Percentiles rank a stretch among this genome's conserved stretches.
Evolutionary conservation across 2,113 vertebrate genomes (phyloP).

Genomic region (Dromaius novaehollandiae): DNA sequence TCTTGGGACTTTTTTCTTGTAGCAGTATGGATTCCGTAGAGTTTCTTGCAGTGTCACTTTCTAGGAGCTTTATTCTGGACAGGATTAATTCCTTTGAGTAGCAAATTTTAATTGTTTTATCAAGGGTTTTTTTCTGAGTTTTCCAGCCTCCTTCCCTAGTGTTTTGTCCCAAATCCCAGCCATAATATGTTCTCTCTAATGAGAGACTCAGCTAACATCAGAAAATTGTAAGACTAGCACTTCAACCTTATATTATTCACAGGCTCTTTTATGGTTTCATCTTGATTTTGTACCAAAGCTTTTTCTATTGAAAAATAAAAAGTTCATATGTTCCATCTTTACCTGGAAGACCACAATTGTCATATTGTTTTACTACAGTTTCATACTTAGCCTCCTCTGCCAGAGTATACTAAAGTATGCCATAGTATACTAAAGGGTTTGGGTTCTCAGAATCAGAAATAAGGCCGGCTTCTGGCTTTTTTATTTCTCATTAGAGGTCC

Average conservation of each 20-base stretch:
- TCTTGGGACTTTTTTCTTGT: neutral
- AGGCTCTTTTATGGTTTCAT: neutral
- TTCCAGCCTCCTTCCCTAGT: constrained; percentile 6
- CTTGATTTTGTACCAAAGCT: neutral
- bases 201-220: neutral
- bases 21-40: neutral
- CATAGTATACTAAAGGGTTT: neutral
- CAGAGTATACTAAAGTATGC: neutral
- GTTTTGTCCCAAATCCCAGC: constrained; percentile 38
- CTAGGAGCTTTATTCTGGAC: constrained; percentile 28
- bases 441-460: neutral
- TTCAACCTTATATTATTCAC: neutral
- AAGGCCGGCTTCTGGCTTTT: neutral
- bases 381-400: neutral
- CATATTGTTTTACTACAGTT: neutral
- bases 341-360: neutral
- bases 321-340: neutral
- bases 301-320: neutral
- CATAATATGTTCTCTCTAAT: constrained; percentile 16
- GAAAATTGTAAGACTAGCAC: neutral
- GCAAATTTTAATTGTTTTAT: constrained; percentile 54
- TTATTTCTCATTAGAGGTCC: neutral
- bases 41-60: constrained; percentile 3
- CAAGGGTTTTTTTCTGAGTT: neutral
- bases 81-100: neutral